These are phyloP conservation scores for Emys orbicularis DNA, from an alignment of 2,797 vertebrate species.

Conservation along the genomic window DNA sequence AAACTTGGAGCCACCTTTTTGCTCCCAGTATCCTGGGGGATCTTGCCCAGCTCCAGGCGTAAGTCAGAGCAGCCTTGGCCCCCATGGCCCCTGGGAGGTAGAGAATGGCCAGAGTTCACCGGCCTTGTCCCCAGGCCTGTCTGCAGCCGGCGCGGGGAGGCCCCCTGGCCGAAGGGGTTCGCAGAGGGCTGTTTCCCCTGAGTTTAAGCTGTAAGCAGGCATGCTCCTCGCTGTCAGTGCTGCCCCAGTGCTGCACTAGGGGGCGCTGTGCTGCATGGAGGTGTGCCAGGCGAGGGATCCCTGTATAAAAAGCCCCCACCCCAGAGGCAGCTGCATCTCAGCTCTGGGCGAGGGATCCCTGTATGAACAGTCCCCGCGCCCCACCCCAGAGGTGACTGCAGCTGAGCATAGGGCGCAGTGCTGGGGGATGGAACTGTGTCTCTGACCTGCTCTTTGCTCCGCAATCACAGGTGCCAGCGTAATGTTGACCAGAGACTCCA, in stretches of 20 bases:
- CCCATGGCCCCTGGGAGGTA: not conserved
- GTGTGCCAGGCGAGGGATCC: too few species aligned
- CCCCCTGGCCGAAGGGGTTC: not conserved
- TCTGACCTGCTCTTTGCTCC: not conserved
- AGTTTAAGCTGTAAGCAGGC: not conserved
- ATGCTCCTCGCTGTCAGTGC: too few species aligned
- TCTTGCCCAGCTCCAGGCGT: too few species aligned
- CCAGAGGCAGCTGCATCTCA: too few species aligned
- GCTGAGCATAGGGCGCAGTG: not conserved
- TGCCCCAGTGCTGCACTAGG: too few species aligned
- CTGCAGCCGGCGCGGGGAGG: too few species aligned
- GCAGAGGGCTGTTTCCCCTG: not conserved
- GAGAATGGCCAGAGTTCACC: too few species aligned
- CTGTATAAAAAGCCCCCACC: not conserved
- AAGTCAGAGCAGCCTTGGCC: too few species aligned
- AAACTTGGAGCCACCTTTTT: not conserved
- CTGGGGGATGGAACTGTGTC: not conserved
- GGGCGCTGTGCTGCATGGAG: too few species aligned
- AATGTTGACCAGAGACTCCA: too few species aligned
- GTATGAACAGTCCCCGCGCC: not conserved
- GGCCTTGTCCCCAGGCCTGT: not conserved
- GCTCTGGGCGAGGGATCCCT: too few species aligned
- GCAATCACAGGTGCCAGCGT: not conserved
- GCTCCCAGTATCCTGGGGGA: not conserved
- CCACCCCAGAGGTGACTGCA: not conserved